Base-by-base conservation (phyloP, 2,797 vertebrate genomes). In the Hapalemur alaotrensis region DNA sequence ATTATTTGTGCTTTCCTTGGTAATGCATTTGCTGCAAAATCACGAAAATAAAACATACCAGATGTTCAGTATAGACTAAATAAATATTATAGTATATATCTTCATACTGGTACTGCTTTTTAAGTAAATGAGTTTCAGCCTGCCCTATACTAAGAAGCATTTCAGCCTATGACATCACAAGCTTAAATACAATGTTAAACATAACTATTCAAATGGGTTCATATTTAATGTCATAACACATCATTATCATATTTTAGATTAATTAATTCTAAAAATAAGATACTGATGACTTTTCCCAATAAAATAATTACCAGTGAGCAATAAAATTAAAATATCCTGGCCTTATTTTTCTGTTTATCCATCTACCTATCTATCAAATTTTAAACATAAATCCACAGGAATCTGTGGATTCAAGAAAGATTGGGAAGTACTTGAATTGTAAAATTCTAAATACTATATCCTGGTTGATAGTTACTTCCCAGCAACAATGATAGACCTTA, bases 11-110 rank as follows among this genome's bases (percentile, higher is more conserved):
- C 9, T 91, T 96, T 79, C 76, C 81, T 84, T 89, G 38, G 28
- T 93, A 96, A 96, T 81, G 4, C 43, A 90, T 84, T 79, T 96
- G n/a, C 70, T 89, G 25, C 88, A 88, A 95, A 92, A 89, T 92
- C 57, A 67, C 75, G 78, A 94, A 97, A 96, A 95, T 94, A 92
- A 97, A 93, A 94, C 35, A 76, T 52, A 79, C 59, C 75, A 94
- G 23, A 97, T 97, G 57, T 93, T 89, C n/a, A 79, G 48, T 32
- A 81, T 70, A 92, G 32, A 96, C 43, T 88, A 69, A 88, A 57
- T 73, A 89, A 88, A 87, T 69, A 80, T 35, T 78, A 38, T 13
- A 95, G 35, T 50, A 79, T 10, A 67, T 86, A 41, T 61, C 50
- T 92, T 91, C 78, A 35, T 93, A 35, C 54, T 85, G 13, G 2